These are phyloP conservation scores for Cuniculus paca DNA, from an alignment of 2,797 vertebrate species.

Conservation along the genomic window DNA sequence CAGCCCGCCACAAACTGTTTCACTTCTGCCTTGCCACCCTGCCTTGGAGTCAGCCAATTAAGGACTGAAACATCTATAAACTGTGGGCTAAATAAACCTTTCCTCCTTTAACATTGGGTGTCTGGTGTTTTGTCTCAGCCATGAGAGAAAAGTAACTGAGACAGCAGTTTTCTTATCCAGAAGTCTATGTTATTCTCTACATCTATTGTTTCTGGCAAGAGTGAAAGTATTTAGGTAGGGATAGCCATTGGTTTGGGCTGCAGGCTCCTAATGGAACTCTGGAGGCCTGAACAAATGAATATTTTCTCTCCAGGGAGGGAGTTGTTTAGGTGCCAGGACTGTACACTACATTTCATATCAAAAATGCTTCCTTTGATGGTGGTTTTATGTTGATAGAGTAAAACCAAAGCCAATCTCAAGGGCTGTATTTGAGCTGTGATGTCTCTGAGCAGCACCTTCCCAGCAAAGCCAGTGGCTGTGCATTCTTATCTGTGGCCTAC, in stretches of 20 bases:
- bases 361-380: neutral
- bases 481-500: too few species aligned
- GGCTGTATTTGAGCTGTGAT: neutral
- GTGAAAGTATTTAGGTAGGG: neutral
- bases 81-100: neutral
- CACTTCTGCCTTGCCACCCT: neutral
- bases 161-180: neutral
- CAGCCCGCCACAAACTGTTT: neutral
- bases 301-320: neutral
- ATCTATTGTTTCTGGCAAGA: neutral
- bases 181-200: neutral
- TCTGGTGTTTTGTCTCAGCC: neutral
- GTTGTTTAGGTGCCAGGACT: neutral
- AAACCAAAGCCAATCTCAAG: neutral
- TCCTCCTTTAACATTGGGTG: neutral
- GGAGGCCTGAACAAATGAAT: neutral
- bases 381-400: slow-evolving; percentile 1
- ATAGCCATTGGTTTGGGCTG: neutral
- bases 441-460: neutral
- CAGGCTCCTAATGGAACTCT: neutral
- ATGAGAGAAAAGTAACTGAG: neutral
- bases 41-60: neutral
- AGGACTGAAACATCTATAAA: neutral
- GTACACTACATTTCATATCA: slow-evolving; percentile 14
- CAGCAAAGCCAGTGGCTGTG: neutral